Evolutionary conservation across 1,140 invertebrate species (phyloP), one percentile per base, ranked within the genome.

Genomic region (Theocolax elegans): DNA sequence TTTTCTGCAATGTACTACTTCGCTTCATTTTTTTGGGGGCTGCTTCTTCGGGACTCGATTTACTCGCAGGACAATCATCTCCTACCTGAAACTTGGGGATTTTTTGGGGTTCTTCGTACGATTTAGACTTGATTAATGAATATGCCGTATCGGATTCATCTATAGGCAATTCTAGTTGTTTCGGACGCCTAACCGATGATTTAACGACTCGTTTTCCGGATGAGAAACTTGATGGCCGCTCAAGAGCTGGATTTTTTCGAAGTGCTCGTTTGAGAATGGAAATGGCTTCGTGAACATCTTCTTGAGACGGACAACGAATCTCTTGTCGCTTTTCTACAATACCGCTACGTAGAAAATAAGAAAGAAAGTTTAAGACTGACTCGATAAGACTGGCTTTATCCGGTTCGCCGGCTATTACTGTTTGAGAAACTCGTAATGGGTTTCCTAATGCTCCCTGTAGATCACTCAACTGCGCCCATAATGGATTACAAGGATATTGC

Each of bases 391-490:
- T 85, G 15, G 87, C 83, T 71, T 92, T 87, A 40, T 90, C 90
- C 40, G 89, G 86, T 71, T 89, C 87, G 7, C 94, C 94, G 23
- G 90, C 90, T 48, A 97, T 88, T 40, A 96, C 89, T 13, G 95
- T 97, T 65, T 91, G 90, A 1, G 93, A 89, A 21, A 93, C 83
- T 81, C 91, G 91, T 0, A 90, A 84, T 3, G 95, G 94, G 79
- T 89, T 89, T 1, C 94, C 94, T 23, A 95, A 87, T 60, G 92
- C 92, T 15, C 95, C 95, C 78, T 93, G 94, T 9, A 96, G 83
- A 82, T 97, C 94, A 25, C 90, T 90, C 65, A 96, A 81, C 78
- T 96, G 95, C 0, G 92, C 92, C 94, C 94, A 96, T 0, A 96
- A 78, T 0, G 93, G 93, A 86, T 95, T 96, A 76, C 91, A 92